These are phyloP conservation scores for Scophthalmus maximus DNA, from an alignment of 2,113 vertebrate species.

Conservation along the genomic window DNA sequence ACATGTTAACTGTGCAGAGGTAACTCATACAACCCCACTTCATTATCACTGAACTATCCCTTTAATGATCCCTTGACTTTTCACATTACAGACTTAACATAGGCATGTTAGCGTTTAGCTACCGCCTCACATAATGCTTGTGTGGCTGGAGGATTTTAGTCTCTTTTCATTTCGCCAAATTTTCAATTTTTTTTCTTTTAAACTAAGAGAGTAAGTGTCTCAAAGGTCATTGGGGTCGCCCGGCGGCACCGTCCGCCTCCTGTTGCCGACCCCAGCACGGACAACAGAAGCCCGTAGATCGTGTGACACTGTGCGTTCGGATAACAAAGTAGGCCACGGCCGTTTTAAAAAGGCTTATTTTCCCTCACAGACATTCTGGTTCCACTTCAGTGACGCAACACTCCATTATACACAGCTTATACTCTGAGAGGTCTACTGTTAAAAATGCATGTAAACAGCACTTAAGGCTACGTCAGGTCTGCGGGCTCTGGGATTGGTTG, in stretches of 20 bases:
- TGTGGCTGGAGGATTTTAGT: no score
- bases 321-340: conserved; percentile 56
- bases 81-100: no score
- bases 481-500: conserved; percentile 61
- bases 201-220: background rate
- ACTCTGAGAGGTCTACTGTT: conserved; percentile 39
- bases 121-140: no score
- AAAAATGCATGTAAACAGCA: conserved; percentile 66
- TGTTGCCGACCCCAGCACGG: background rate
- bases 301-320: background rate
- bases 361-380: conserved; percentile 11
- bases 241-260: conserved; percentile 2
- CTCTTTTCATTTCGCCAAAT: no score
- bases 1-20: no score
- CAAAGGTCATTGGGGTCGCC: background rate
- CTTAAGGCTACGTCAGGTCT: conserved; percentile 42
- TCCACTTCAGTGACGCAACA: conserved; percentile 62
- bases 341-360: conserved; percentile 35
- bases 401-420: conserved; percentile 51
- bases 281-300: background rate
- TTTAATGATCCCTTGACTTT: no score
- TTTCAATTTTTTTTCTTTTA: no score
- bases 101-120: no score
- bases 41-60: no score
- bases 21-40: no score